Evolutionary conservation across 2,797 vertebrate genomes (phyloP), one percentile per base, ranked within the genome.

Genomic region (Chelmon rostratus): DNA sequence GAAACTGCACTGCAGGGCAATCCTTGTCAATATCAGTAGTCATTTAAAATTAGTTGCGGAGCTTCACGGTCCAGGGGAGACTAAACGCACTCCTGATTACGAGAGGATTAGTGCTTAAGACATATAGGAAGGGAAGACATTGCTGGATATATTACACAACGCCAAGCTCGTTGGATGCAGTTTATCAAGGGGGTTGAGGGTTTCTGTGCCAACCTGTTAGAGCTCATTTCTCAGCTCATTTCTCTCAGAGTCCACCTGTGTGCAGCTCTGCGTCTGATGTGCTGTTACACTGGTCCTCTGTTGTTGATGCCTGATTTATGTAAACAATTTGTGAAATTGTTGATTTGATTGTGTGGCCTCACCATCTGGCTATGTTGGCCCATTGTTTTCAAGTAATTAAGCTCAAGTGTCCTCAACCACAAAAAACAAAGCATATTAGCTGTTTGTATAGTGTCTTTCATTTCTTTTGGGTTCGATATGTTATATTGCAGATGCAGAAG

Each of bases 161-260:
- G 37, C 35, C 9, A 19, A 10, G 28, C 16, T 64, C 28, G 25
- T 64, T 46, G 25, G 25, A 49, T 64, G 40, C 44, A 35, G 28
- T 38, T 25, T 52, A 47, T 67, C n/a, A 25, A 67, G 47, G 19
- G 28, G 44, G 23, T 33, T 35, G 31, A n/a, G 19, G 15, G 33
- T 62, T 28, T 62, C 13, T 28, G 15, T 62, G 23, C 38, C 63
- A 50, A 15, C 31, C n/a, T 66, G 63, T 66, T 66, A 37, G 7
- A 49, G 13, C 63, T 37, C 7, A 37, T 50, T 23, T 23, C 63
- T 66, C 63, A n/a, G 63, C 28, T 52, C 49, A 52, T 23, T 52
- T 25, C 50, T 25, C 23, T 25, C 23, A 25, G 11, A 1, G 23
- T 4, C n/a, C 31, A 33, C 21, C 1, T 1, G 6, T 46, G 50